These are phyloP conservation scores for Podargus strigoides DNA, from an alignment of 2,797 vertebrate genomes.

Conservation along the genomic window DNA sequence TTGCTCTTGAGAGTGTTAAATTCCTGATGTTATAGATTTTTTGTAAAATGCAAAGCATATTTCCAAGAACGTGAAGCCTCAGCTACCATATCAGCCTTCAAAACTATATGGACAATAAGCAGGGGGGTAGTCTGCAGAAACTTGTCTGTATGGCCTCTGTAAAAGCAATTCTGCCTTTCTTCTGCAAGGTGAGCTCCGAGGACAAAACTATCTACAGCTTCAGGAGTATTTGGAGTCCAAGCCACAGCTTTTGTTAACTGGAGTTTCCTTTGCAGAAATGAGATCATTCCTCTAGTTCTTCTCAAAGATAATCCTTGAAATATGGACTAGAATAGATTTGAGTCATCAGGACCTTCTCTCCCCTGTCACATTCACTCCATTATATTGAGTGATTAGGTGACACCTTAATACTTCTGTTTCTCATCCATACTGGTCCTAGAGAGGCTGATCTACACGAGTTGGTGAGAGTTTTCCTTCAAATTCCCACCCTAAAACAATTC, in stretches of 20 bases:
- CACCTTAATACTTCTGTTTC: neutral
- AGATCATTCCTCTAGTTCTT: neutral
- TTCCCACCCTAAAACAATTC: neutral
- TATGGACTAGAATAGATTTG: neutral
- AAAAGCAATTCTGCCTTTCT: neutral
- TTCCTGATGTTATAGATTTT: neutral
- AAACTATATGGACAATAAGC: neutral
- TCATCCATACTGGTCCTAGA: neutral
- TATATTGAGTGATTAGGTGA: neutral
- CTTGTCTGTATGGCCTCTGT: neutral
- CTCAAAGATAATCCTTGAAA: neutral
- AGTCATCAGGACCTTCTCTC: neutral
- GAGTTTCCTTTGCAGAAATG: neutral
- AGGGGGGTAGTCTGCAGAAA: neutral
- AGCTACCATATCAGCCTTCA: neutral
- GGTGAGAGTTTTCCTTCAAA: neutral
- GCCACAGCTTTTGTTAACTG: neutral
- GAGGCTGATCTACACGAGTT: neutral
- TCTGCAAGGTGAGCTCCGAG: neutral
- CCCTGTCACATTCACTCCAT: neutral
- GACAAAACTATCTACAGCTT: neutral
- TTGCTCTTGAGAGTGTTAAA: neutral
- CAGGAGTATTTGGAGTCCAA: neutral
- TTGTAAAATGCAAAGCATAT: neutral
- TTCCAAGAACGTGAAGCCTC: neutral